Evolutionary conservation across 2,888 invertebrate genomes (phyloP).

Genomic region (Scelioninae gen. 1): DNA sequence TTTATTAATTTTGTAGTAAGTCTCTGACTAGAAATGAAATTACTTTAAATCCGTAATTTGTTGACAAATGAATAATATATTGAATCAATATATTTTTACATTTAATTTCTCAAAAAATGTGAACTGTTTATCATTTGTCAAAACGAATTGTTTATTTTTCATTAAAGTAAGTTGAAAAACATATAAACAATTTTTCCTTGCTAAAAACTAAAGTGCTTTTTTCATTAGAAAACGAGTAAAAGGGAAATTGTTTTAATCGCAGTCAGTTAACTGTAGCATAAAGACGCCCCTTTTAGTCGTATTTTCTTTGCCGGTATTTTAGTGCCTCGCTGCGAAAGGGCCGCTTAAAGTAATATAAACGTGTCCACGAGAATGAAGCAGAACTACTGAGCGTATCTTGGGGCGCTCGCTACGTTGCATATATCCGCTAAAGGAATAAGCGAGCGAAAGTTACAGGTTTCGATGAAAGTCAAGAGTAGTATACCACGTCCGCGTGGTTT

Average conservation of each 20-base stretch:
- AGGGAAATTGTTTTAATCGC: constrained; percentile 37
- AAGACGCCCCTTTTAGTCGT: constrained; percentile 13
- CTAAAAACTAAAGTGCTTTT: constrained; percentile 1
- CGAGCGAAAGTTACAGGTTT: constrained; percentile 52
- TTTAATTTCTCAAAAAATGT: too few species aligned
- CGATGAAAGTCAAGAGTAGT: constrained; percentile 53
- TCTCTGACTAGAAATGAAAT: too few species aligned
- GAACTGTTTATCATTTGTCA: too few species aligned
- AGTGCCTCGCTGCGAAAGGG: constrained; percentile 11
- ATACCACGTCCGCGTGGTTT: constrained; percentile 53
- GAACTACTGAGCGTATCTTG: too few species aligned
- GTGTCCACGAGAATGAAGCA: too few species aligned
- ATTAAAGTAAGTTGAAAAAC: not conserved
- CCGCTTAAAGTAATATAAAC: constrained; percentile 5
- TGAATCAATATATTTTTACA: too few species aligned
- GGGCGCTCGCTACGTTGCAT: too few species aligned
- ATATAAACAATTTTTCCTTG: not conserved
- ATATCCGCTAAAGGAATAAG: constrained; percentile 38
- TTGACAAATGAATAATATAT: too few species aligned
- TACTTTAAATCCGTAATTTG: too few species aligned
- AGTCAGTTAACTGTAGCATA: constrained; percentile 29
- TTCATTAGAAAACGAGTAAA: constrained; percentile 8
- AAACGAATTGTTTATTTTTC: too few species aligned
- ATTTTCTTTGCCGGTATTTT: constrained; percentile 40
- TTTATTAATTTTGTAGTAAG: too few species aligned